Conservation (phyloP, 2,113 vertebrate genomes). For the Oenanthe oenanthe region DNA sequence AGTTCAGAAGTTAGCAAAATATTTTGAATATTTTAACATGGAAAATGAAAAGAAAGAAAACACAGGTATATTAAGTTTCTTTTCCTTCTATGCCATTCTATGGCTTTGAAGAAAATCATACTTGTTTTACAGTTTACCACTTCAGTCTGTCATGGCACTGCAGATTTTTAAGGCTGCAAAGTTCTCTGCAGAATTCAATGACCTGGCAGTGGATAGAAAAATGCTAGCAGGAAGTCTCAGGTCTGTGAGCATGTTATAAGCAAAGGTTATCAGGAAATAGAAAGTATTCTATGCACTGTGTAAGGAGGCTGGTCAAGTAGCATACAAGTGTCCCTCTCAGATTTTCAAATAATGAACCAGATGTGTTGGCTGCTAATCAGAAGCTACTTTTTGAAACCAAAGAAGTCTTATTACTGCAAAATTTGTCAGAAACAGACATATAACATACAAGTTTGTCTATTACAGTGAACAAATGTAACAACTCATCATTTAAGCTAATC, state of each 20-base stretch:
- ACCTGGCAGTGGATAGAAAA: not conserved
- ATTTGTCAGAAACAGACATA: not conserved
- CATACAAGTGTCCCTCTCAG: not conserved
- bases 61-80: not conserved
- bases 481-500: not conserved
- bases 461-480: not conserved
- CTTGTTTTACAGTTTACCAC: not conserved
- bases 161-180: not conserved
- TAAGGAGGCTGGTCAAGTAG: not conserved
- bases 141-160: not conserved
- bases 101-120: not conserved
- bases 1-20: not conserved
- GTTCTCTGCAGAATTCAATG: not conserved
- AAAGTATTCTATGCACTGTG: not conserved
- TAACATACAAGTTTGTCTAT: not conserved
- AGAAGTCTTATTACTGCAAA: not conserved
- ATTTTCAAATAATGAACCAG: not conserved
- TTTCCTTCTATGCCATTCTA: not conserved
- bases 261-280: not conserved
- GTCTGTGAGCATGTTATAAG: not conserved
- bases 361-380: not conserved
- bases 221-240: not conserved
- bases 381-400: not conserved
- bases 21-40: not conserved
- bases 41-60: not conserved